A percentile compares a stretch with the other conserved stretches of the same genome.
Conservation (phyloP, 1,140 invertebrate species). For the Polypedilum pembai region DNA sequence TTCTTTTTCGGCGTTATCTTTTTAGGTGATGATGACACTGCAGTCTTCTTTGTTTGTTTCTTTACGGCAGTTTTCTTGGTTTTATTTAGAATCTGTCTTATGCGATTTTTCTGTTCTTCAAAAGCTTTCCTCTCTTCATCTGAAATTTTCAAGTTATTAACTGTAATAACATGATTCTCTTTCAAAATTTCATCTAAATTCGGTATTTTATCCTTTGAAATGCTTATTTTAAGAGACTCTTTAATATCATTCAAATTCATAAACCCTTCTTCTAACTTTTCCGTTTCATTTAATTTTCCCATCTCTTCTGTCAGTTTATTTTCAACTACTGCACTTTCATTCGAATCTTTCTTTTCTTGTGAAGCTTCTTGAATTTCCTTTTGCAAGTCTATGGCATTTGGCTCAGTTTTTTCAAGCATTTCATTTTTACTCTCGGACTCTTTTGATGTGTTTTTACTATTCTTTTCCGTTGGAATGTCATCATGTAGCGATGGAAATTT, state of each 20-base stretch:
- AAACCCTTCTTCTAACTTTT: background rate
- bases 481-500: too few relatives aligned
- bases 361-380: background rate
- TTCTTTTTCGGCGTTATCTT: background rate
- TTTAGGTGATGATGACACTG: too few relatives aligned
- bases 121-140: background rate
- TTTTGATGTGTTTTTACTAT: too few relatives aligned
- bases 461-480: too few relatives aligned
- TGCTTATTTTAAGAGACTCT: constrained; percentile 20
- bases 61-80: constrained; percentile 28
- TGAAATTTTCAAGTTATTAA: constrained; percentile 15
- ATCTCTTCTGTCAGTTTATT: background rate
- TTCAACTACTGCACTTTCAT: background rate
- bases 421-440: too few relatives aligned
- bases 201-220: background rate
- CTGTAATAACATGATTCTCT: background rate
- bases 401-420: too few relatives aligned
- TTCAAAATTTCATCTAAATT: constrained; percentile 10
- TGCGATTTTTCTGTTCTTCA: constrained; percentile 14
- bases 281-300: background rate
- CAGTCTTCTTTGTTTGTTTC: constrained; percentile 20
- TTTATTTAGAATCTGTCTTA: background rate
- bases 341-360: background rate
- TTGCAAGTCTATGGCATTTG: background rate
- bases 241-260: background rate